These are phyloP conservation scores for Aphidius gifuensis DNA, from an alignment of 1,140 invertebrate genomes.

Conservation along the genomic window DNA sequence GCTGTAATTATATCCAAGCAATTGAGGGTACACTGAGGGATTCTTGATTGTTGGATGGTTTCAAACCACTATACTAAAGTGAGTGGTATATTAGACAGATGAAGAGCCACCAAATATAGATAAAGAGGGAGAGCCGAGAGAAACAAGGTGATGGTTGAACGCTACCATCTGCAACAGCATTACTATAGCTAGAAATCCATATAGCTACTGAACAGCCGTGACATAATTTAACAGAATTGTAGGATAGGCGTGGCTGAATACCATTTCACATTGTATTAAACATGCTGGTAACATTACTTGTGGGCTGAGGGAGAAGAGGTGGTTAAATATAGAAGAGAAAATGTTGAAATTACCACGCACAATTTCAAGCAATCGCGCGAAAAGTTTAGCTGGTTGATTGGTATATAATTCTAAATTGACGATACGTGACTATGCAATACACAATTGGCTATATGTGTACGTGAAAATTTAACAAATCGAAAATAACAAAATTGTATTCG, in stretches of 20 bases:
- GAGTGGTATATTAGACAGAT: neutral
- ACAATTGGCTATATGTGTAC: neutral
- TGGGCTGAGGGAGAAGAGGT: neutral
- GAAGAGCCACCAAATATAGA: neutral
- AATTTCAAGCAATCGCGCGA: slow-evolving; percentile 24
- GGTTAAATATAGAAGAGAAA: neutral
- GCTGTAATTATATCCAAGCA: slow-evolving; percentile 22
- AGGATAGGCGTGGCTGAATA: slow-evolving; percentile 28
- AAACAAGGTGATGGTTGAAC: neutral
- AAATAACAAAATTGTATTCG: neutral
- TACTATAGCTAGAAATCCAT: slow-evolving; percentile 2
- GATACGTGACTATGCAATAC: slow-evolving; percentile 23
- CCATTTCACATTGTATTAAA: slow-evolving; percentile 25
- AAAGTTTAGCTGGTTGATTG: neutral
- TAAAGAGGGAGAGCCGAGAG: neutral
- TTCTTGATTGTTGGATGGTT: slow-evolving; percentile 17
- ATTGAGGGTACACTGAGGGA: slow-evolving; percentile 20
- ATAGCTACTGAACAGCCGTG: slow-evolving; percentile 21
- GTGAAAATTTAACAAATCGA: slow-evolving; percentile 1
- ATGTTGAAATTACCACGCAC: slow-evolving; percentile 24
- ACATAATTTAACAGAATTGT: slow-evolving; percentile 44
- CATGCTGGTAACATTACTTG: slow-evolving; percentile 16
- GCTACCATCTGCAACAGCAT: neutral
- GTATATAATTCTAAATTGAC: neutral
- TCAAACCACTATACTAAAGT: neutral